Base-by-base conservation (phyloP, 2,888 invertebrate species). In the Drosophila histrio region DNA sequence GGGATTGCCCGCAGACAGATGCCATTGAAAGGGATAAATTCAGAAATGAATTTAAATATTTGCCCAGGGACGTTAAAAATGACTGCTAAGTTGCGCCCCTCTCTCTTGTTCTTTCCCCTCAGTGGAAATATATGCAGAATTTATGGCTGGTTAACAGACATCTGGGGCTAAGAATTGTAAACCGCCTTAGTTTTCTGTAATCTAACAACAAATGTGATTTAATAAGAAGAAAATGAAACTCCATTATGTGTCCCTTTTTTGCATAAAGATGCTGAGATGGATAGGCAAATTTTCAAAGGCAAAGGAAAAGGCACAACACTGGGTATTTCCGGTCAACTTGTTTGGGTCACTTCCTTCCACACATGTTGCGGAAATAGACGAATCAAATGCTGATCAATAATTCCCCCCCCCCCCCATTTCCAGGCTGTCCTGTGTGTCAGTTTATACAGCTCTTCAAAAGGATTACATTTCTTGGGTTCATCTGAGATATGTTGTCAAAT, bases 381-480 rank as follows among this genome's bases (percentile, higher is more conserved):
- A 72, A 77, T 83, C 83, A 79, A 85, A 82, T 66, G 76, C 36
- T 77, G 68, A 84, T 84, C 84, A 88, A 84, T 88, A 84, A 88
- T 73, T 74, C 83, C 58, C 72, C 59, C 34, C 43, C 46, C 39
- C 47, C 61, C 41, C 49, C 36, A 49, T 43, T 41, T 6, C 26
- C 2, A 32, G 21, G 19, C 19, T 19, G 11, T 38, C 36, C 22
- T 34, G 24, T 11, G 11, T 8, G 6, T 8, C 22, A 21, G 34
- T 41, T 64, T 63, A 76, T 61, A 68, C 70, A 76, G 71, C 79
- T 76, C 76, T 70, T 73, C 73, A 72, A 77, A 50, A 64, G 74
- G 79, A 82, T 85, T 88, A 81, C 70, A 75, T 77, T 66, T 75
- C 70, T 61, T 59, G 74, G 77, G 66, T 72, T 80, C 77, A 68